phyloP scores from a whole-genome alignment of 2,113 vertebrate genomes.

The Pseudois nayaur region DNA sequence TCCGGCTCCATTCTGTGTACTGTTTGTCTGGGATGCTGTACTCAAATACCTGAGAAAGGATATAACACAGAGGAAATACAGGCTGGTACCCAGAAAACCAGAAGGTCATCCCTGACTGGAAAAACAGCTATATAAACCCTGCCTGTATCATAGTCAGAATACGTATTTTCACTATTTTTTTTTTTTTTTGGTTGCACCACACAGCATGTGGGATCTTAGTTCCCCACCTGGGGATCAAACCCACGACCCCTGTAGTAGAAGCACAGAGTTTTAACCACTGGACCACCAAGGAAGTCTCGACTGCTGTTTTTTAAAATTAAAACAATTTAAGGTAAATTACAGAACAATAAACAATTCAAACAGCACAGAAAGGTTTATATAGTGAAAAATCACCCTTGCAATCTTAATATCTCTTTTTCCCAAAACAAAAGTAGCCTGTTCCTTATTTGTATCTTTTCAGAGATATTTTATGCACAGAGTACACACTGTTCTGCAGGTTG shows the following conservation, averaged over 20 bases:
- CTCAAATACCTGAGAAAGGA: slow-evolving; percentile 86
- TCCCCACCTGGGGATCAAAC: neutral
- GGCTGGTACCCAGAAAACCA: neutral
- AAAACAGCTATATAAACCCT: neutral
- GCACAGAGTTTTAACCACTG: neutral
- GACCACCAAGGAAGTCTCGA: neutral
- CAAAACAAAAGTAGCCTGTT: neutral
- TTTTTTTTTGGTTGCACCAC: neutral
- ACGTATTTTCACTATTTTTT: neutral
- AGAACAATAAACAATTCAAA: neutral
- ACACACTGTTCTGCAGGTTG: neutral
- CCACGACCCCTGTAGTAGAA: neutral
- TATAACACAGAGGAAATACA: neutral
- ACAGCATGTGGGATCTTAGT: neutral
- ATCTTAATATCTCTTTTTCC: neutral
- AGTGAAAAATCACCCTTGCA: neutral
- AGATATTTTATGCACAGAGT: neutral
- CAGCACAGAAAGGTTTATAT: neutral
- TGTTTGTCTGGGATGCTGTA: slow-evolving; percentile 87
- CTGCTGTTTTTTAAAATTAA: neutral
- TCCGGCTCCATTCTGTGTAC: slow-evolving; percentile 92
- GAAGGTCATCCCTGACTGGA: neutral
- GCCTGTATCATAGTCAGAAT: neutral
- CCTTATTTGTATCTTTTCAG: neutral
- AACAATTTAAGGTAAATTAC: neutral